Evolutionary conservation across 2,113 vertebrate species (phyloP), one percentile per base, ranked within the genome.

Genomic region (Rhinopomastus cyanomelas): DNA sequence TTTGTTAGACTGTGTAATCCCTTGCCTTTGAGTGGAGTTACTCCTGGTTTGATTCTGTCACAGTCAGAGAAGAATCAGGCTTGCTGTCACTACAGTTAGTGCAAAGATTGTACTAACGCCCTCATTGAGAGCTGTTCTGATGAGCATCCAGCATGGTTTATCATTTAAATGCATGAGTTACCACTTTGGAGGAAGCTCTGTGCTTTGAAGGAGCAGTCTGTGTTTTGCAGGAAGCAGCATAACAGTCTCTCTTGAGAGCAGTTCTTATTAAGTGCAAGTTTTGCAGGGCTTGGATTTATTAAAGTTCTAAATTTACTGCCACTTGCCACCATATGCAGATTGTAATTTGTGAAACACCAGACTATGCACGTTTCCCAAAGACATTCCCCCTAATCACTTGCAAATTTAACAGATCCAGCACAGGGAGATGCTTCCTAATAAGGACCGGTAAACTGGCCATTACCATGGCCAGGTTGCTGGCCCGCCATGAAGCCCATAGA

Each of bases 181-280:
- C 8, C 49, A 44, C 59, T 73, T 48, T 84, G 77, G 80, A 74
- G n/a, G 69, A 81, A 91, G 62, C 37, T 34, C 11, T 46, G 30
- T 39, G 11, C 71, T 85, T 77, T 61, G 53, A 46, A 80, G 78
- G 67, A 90, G 39, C 39, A 90, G 51, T 42, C 25, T 49, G 37
- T n/a, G 7, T 76, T 85, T 86, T 84, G 71, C 57, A 80, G 55
- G 65, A 92, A 85, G 51, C 25, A 48, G 13, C 30, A 48, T 82
- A 92, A 81, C 22, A 49, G 29, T 62, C 56, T 69, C 68, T 91
- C 93, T 66, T 66, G 75, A 88, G 86, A 92, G 73, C 48, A 83
- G 36, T 73, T 96, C 46, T 73, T 81, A 75, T 85, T 95, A 94
- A 90, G 74, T 71, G 68, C 53, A 71, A 87, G 59, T 69, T 91